Percentiles rank a stretch among this genome's conserved stretches.
Evolutionary conservation across 1,140 invertebrate species (phyloP).

Genomic region (Diabrotica undecimpunctata): DNA sequence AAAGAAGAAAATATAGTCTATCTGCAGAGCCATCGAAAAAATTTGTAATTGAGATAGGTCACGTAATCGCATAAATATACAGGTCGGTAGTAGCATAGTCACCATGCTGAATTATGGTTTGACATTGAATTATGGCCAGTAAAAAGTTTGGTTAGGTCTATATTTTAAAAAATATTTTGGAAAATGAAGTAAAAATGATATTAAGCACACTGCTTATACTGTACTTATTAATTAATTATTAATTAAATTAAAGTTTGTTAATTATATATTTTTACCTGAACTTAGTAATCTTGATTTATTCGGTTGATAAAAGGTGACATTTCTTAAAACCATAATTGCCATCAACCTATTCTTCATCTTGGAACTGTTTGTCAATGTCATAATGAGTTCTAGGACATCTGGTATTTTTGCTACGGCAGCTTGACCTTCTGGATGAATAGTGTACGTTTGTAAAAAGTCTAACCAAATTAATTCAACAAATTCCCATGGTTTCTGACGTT

Average conservation of each 20-base stretch:
- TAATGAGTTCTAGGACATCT: slow-evolving; percentile 40
- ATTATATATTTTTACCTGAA: slow-evolving; percentile 35
- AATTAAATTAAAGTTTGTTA: background rate
- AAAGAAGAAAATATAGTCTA: too few relatives aligned
- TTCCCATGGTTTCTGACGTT: slow-evolving; percentile 47
- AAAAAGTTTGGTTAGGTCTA: too few relatives aligned
- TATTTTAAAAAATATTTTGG: too few relatives aligned
- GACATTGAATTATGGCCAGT: too few relatives aligned
- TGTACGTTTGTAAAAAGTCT: slow-evolving; percentile 49
- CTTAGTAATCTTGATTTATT: slow-evolving; percentile 44
- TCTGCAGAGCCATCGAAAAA: too few relatives aligned
- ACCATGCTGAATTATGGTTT: too few relatives aligned
- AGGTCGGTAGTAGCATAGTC: too few relatives aligned
- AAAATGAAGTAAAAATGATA: too few relatives aligned
- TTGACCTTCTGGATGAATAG: slow-evolving; percentile 48
- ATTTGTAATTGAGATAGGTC: too few relatives aligned
- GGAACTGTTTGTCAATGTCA: slow-evolving; percentile 32
- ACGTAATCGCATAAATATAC: too few relatives aligned
- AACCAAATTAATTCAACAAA: slow-evolving; percentile 48
- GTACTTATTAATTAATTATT: too few relatives aligned
- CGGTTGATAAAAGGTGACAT: slow-evolving; percentile 45
- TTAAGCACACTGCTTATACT: too few relatives aligned
- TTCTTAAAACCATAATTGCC: slow-evolving; percentile 43
- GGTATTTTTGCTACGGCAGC: slow-evolving; percentile 32
- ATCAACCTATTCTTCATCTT: slow-evolving; percentile 32